Conservation (phyloP, 2,888 invertebrate genomes). For the Heteromyza rotundicornis region DNA sequence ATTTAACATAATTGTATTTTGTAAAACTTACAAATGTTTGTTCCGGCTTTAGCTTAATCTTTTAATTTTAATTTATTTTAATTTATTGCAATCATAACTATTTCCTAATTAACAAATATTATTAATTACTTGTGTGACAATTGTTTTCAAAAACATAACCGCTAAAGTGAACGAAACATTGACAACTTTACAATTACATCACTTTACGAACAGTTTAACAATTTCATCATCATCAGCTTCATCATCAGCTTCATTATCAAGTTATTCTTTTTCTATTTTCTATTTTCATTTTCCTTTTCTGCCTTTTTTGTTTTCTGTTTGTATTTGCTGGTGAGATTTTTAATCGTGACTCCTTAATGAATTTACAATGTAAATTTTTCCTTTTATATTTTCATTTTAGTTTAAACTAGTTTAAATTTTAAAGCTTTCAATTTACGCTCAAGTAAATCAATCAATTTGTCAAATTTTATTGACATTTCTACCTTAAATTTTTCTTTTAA, state of each 20-base stretch:
- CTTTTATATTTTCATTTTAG: too few relatives aligned
- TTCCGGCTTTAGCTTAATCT: constrained; percentile 1
- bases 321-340: too few relatives aligned
- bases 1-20: constrained; percentile 16
- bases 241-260: neutral
- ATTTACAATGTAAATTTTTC: too few relatives aligned
- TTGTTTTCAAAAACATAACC: neutral
- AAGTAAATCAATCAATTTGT: neutral
- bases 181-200: constrained; percentile 18
- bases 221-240: neutral
- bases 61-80: constrained; percentile 7
- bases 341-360: too few relatives aligned
- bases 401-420: neutral
- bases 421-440: constrained; percentile 1
- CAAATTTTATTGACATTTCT: too few relatives aligned
- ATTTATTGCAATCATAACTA: constrained; percentile 4
- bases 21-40: constrained; percentile 5
- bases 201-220: constrained; percentile 5
- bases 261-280: too few relatives aligned
- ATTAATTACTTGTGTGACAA: neutral
- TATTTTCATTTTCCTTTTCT: too few relatives aligned
- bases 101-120: neutral
- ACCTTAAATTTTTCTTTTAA: too few relatives aligned
- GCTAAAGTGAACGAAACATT: constrained; percentile 21
- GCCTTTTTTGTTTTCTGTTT: too few relatives aligned